Percentiles rank a stretch among this genome's conserved stretches.
phyloP scores from a whole-genome alignment of 2,797 vertebrate species.

The Epinephelus malabaricus region DNA sequence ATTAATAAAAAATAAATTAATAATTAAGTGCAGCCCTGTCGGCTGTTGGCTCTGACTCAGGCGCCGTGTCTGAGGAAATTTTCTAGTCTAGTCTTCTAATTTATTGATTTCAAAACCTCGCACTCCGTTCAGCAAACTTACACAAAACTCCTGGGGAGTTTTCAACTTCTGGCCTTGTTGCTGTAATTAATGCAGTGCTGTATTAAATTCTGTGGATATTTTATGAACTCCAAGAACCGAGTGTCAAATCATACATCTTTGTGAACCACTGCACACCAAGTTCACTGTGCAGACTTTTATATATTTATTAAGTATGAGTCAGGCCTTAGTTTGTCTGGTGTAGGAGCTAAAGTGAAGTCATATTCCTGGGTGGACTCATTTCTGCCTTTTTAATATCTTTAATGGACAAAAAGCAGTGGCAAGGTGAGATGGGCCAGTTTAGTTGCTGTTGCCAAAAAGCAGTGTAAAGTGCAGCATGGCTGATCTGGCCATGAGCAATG shows the following conservation, averaged over 20 bases:
- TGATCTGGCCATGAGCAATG: slow-evolving; percentile 2
- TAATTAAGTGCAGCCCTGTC: too few relatives aligned
- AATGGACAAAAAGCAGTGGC: slow-evolving; percentile 22
- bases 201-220: neutral
- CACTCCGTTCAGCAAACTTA: neutral
- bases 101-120: neutral
- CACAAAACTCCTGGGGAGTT: neutral
- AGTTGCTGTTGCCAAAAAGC: neutral
- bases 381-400: slow-evolving; percentile 14
- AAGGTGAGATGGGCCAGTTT: neutral
- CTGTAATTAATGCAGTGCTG: neutral
- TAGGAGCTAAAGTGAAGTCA: slow-evolving; percentile 18
- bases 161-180: neutral
- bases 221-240: neutral
- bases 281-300: neutral
- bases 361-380: neutral
- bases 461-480: slow-evolving; percentile 4
- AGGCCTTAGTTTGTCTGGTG: slow-evolving; percentile 5
- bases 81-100: slow-evolving; percentile 5
- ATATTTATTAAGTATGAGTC: slow-evolving; percentile 31
- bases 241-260: neutral
- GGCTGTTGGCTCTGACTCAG: neutral
- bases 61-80: neutral
- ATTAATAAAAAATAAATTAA: too few relatives aligned
- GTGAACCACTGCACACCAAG: neutral